Evolutionary conservation across 1,140 invertebrate genomes (phyloP).

Genomic region (Frieseomelitta varia): DNA sequence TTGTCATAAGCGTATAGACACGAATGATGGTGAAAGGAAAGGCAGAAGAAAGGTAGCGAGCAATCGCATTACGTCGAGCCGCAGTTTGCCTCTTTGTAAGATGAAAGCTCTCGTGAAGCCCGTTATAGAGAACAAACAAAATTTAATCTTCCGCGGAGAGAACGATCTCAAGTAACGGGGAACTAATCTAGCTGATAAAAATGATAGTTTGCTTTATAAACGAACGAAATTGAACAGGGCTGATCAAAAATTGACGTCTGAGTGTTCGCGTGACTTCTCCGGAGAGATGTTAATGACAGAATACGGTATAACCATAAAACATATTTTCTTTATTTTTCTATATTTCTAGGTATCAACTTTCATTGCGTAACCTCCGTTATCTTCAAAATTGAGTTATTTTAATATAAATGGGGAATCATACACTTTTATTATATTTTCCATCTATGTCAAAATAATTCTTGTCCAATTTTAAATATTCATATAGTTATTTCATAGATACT

Average conservation of each 20-base stretch:
- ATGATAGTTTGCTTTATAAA: not conserved
- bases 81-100: not conserved
- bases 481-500: too few species aligned
- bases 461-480: too few species aligned
- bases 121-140: conserved; percentile 5
- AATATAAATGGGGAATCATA: not conserved
- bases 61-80: not conserved
- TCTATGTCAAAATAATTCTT: too few species aligned
- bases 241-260: not conserved
- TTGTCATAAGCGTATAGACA: not conserved
- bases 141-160: not conserved
- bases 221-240: not conserved
- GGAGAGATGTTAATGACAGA: not conserved
- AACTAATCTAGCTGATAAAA: not conserved
- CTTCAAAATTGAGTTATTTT: not conserved
- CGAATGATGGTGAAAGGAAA: not conserved
- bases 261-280: not conserved
- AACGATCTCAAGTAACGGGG: not conserved
- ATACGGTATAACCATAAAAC: not conserved
- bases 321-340: too few species aligned
- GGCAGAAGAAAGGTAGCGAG: not conserved
- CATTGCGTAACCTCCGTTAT: too few species aligned
- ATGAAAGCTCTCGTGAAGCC: not conserved
- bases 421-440: too few species aligned
- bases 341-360: not conserved